Conservation (phyloP, 2,797 vertebrate species). For the Ctenochaetus hawaiiensis region DNA sequence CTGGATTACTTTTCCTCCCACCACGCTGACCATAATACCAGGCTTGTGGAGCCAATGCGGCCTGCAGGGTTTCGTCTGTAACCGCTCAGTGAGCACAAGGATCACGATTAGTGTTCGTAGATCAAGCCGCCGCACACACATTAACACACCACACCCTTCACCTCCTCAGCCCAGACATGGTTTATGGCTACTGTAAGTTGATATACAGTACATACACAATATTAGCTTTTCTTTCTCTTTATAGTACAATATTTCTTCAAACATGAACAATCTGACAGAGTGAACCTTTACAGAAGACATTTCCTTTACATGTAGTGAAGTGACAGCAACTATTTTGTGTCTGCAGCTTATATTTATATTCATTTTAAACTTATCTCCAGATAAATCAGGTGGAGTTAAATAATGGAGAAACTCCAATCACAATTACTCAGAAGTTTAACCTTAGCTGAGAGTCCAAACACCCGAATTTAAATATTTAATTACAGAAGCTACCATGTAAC, state of each 20-base stretch:
- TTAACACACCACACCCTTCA: slow-evolving; percentile 32
- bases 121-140: slow-evolving; percentile 49
- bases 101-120: slow-evolving; percentile 68
- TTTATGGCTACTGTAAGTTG: slow-evolving; percentile 34
- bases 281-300: neutral
- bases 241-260: slow-evolving; percentile 13
- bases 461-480: neutral
- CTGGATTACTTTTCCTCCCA: slow-evolving; percentile 74
- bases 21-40: slow-evolving; percentile 84
- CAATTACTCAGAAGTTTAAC: neutral
- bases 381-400: neutral
- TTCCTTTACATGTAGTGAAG: neutral
- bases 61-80: slow-evolving; percentile 74
- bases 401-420: neutral
- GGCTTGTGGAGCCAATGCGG: slow-evolving; percentile 78
- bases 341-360: slow-evolving; percentile 1
- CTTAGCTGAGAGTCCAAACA: neutral
- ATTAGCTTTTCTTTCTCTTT: slow-evolving; percentile 30
- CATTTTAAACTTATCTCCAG: neutral
- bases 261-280: neutral
- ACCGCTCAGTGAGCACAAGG: slow-evolving; percentile 73
- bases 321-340: neutral
- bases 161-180: slow-evolving; percentile 18
- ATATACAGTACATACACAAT: slow-evolving; percentile 7
- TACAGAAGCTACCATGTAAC: neutral